Conservation (phyloP, 2,113 vertebrate species). For the Bos indicus region DNA sequence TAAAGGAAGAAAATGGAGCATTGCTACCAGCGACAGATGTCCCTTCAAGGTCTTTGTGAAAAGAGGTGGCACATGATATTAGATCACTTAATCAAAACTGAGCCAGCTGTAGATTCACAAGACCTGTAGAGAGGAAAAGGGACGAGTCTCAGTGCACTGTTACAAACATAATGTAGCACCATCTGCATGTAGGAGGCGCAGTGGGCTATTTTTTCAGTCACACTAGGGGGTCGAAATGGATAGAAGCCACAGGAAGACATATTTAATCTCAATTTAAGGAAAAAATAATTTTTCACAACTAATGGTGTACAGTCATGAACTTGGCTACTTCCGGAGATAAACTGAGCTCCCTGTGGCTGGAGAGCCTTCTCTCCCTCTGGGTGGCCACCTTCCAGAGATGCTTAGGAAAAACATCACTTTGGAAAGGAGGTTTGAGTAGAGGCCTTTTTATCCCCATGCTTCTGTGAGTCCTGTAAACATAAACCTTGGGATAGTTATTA, state of each 20-base stretch:
- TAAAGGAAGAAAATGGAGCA: not conserved
- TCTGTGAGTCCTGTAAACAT: not conserved
- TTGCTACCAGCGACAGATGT: not conserved
- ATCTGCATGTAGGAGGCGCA: not conserved
- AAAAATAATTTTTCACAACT: not conserved
- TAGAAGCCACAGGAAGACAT: not conserved
- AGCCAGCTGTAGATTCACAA: not conserved
- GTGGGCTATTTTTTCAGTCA: not conserved
- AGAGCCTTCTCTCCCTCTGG: not conserved
- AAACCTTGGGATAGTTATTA: not conserved
- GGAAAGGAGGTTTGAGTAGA: not conserved
- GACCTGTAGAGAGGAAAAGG: not conserved
- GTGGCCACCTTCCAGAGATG: conserved; percentile 35
- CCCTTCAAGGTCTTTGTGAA: not conserved
- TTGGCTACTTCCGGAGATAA: not conserved
- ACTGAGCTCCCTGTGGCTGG: not conserved
- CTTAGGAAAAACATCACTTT: not conserved
- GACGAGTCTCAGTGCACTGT: not conserved
- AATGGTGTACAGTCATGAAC: not conserved
- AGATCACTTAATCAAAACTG: not conserved
- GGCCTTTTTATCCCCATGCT: not conserved
- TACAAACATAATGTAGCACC: not conserved
- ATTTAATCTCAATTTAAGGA: not conserved
- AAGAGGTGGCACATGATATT: not conserved
- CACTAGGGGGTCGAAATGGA: not conserved